Percentiles rank a stretch among this genome's conserved stretches.
These are phyloP conservation scores for Pseudochirops corinnae DNA, from an alignment of 2,797 vertebrate species.

Conservation along the genomic window DNA sequence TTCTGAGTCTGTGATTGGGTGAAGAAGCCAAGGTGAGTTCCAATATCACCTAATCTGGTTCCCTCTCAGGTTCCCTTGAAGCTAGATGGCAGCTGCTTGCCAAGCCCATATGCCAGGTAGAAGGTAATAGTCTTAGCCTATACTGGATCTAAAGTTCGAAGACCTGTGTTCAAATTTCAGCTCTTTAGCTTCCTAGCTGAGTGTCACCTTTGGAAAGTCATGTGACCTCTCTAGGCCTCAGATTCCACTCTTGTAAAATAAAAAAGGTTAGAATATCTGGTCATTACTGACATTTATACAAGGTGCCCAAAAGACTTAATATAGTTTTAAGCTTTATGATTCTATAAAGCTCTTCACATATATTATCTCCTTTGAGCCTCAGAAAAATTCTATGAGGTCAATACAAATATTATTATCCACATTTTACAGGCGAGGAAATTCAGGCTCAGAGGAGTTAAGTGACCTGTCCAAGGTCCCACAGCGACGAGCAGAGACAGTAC, in stretches of 20 bases:
- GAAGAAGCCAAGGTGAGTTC: background rate
- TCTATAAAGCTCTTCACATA: background rate
- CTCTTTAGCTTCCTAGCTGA: background rate
- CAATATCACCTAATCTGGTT: background rate
- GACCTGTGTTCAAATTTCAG: background rate
- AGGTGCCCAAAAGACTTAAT: background rate
- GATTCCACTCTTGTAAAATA: background rate
- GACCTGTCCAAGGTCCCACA: background rate
- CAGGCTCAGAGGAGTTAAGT: background rate
- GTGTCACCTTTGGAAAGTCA: background rate
- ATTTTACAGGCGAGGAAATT: too few relatives aligned
- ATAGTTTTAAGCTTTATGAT: background rate
- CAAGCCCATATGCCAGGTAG: background rate
- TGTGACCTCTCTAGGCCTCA: background rate
- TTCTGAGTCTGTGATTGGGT: background rate
- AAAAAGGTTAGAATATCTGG: background rate
- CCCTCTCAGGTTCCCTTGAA: background rate
- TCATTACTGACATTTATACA: background rate
- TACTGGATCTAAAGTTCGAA: background rate
- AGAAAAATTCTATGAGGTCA: too few relatives aligned
- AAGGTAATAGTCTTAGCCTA: background rate
- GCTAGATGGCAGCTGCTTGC: background rate
- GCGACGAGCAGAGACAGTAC: too few relatives aligned
- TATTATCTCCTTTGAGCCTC: background rate
- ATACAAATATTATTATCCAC: too few relatives aligned